These are phyloP conservation scores for Microchrysa polita DNA, from an alignment of 2,888 invertebrate genomes.

Conservation along the genomic window DNA sequence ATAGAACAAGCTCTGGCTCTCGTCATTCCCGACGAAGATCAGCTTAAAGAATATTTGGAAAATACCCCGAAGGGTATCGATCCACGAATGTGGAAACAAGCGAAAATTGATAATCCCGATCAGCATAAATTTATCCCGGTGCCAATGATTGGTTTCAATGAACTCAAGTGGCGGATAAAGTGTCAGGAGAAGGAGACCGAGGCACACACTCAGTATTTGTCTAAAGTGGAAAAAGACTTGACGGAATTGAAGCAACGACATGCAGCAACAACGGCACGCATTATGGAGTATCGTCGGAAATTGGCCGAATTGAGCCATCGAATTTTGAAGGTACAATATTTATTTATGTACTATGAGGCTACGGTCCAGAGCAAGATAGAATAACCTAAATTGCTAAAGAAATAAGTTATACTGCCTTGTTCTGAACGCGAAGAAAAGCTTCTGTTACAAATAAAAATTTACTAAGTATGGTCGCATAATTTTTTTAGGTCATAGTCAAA, in stretches of 20 bases:
- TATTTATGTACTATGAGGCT: not conserved
- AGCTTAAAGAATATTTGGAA: conserved; percentile 87
- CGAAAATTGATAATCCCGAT: conserved; percentile 95
- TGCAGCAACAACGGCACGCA: conserved; percentile 80
- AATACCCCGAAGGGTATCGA: conserved; percentile 94
- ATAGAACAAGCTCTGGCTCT: conserved; percentile 77
- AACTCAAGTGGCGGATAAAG: conserved; percentile 80
- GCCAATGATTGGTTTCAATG: conserved; percentile 90
- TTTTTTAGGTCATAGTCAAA: conserved; percentile 79
- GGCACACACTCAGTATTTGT: conserved; percentile 82
- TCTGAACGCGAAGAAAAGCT: too few species aligned
- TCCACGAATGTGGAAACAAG: conserved; percentile 93
- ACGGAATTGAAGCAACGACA: conserved; percentile 82
- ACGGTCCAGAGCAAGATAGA: too few species aligned
- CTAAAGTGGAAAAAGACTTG: conserved; percentile 81
- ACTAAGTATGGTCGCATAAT: too few species aligned
- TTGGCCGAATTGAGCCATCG: conserved; percentile 85
- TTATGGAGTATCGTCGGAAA: conserved; percentile 83
- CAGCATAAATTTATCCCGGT: conserved; percentile 89
- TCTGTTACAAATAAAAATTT: too few species aligned
- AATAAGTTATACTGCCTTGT: too few species aligned
- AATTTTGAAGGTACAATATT: conserved; percentile 74
- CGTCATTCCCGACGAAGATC: conserved; percentile 79
- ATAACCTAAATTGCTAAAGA: too few species aligned
- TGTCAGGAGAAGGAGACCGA: conserved; percentile 86